A percentile compares a stretch with the other conserved stretches of the same genome.
These are phyloP conservation scores for Piaya cayana DNA, from an alignment of 2,113 vertebrate genomes.

Conservation along the genomic window DNA sequence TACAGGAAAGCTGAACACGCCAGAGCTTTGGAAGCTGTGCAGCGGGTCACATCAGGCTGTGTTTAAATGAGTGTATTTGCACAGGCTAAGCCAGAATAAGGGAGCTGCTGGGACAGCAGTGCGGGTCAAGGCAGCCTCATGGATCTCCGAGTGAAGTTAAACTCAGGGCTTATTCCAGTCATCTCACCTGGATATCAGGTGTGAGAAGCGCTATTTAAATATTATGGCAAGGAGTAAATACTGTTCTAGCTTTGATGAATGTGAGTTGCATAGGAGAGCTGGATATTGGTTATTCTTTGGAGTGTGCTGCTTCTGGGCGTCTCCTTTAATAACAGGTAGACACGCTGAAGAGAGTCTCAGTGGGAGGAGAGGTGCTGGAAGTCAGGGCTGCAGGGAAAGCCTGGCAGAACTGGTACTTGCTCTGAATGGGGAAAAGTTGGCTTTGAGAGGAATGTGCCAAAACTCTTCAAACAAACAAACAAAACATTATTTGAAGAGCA, in stretches of 20 bases:
- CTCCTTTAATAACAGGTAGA: not conserved
- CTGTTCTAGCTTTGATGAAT: not conserved
- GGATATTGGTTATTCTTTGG: not conserved
- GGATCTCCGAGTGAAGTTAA: not conserved
- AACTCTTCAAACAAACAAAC: not conserved
- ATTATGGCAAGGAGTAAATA: not conserved
- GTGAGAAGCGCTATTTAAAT: fast-evolving
- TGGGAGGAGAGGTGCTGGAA: not conserved
- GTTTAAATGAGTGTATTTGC: not conserved
- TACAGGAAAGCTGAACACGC: not conserved
- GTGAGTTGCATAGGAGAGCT: not conserved
- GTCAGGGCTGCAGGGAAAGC: not conserved
- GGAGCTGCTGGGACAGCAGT: not conserved
- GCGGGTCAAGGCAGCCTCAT: not conserved
- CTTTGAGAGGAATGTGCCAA: not conserved
- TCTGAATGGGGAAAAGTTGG: not conserved
- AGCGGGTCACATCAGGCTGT: not conserved
- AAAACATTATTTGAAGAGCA: not conserved
- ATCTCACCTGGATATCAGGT: not conserved
- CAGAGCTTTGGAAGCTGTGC: not conserved
- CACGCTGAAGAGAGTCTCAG: not conserved
- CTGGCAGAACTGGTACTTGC: not conserved
- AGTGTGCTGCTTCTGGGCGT: not conserved
- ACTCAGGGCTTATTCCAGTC: not conserved
- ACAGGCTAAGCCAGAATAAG: not conserved